Conservation (phyloP, 2,113 vertebrate species). For the Mormoops blainvillei region DNA sequence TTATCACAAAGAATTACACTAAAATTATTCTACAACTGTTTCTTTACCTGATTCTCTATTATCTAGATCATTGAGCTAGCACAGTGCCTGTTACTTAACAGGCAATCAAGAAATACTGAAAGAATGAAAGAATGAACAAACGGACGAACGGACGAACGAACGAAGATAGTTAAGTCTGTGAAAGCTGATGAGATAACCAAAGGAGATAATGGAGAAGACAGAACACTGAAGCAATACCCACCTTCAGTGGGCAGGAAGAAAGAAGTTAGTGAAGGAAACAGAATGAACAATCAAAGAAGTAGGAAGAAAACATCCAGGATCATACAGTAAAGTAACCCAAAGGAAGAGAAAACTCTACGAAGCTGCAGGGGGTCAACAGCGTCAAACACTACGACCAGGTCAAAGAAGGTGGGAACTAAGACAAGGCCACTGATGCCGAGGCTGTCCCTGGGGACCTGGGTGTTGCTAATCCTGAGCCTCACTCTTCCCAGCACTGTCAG, state of each 20-base stretch:
- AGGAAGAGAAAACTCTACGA: conserved; percentile 41
- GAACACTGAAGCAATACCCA: background rate
- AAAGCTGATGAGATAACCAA: conserved; percentile 53
- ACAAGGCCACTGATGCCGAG: background rate
- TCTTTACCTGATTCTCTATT: conserved; percentile 12
- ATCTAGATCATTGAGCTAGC: background rate
- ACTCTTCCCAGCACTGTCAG: background rate
- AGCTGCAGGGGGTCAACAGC: conserved; percentile 3
- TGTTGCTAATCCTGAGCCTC: background rate
- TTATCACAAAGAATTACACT: conserved; percentile 13
- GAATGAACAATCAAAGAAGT: conserved; percentile 41
- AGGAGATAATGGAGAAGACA: conserved; percentile 49
- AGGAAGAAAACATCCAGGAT: conserved; percentile 37
- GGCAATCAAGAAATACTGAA: conserved; percentile 21
- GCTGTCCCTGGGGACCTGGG: background rate
- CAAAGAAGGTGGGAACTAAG: conserved; percentile 14
- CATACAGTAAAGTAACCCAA: conserved; percentile 11
- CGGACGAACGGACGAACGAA: background rate
- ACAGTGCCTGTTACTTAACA: background rate
- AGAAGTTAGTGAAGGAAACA: conserved; percentile 35
- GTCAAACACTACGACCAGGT: background rate
- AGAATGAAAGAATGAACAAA: conserved; percentile 31
- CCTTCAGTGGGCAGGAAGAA: background rate
- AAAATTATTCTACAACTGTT: background rate
- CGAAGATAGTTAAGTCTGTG: conserved; percentile 39